Base-by-base conservation (phyloP, 2,888 invertebrate genomes). In the Epistrophe eligans region DNA sequence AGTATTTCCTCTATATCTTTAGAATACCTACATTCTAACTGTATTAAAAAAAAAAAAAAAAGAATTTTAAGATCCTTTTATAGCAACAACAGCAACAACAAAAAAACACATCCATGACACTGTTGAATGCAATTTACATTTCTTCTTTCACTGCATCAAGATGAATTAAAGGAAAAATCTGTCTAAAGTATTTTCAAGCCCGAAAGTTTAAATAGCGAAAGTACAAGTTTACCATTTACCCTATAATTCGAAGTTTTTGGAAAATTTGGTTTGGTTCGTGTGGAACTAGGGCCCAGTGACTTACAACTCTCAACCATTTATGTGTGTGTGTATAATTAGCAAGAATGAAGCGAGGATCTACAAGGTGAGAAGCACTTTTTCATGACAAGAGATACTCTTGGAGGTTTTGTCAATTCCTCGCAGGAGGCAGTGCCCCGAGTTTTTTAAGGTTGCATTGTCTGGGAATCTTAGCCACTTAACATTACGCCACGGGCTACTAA, bases 41-140 rank as follows among this genome's bases (percentile, higher is more conserved):
- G 60, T 40, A n/a, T n/a, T 40, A 17, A 38, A 60, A 60, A 38
- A 17, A 19, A 38, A 60, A 60, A 24, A 15, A 15, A 28, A 55
- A 17, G 38, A 43, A 32, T 45, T n/a, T 58, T 64, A 55, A 64
- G 74, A 40, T 43, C 17, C 48, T 67, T 67, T 19, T 48, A 28
- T 40, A 24, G 4, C 9, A 57, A 57, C 19, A 60, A 60, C 8
- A 60, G 32, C 38, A 60, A 60, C 8, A 60, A 58, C 13, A 38
- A 17, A 19, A 62, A 71, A 43, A 62, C 35, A 71, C 40, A 28
- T 17, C 45, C 48, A 57, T 48, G 55, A 64, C 45, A 52, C 62
- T 79, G 72, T 72, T 79, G 79, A 72, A 79, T 72, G 64, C 64
- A 19, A 15, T 79, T 55, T 28, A 72, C 15, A 71, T 77, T 19